phyloP scores from a whole-genome alignment of 92 coral and sea anemone species.

The Montipora capitata region DNA sequence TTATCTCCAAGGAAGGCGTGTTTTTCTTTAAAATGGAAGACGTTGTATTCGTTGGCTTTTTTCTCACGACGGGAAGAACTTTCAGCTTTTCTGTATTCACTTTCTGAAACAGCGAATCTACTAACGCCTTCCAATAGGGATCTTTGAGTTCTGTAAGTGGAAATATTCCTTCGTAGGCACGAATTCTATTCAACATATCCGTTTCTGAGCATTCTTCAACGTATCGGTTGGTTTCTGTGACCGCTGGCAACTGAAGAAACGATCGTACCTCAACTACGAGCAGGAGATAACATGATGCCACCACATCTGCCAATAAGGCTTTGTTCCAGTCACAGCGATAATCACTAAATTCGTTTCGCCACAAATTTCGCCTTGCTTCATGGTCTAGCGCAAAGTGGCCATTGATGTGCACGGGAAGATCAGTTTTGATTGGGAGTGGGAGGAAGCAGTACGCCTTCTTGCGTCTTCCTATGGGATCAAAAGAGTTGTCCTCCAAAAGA shows the following conservation, averaged over 20 bases:
- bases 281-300: slow-evolving; percentile 77
- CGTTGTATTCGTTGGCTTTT: not conserved
- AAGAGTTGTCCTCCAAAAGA: slow-evolving; percentile 18
- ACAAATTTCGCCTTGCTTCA: slow-evolving; percentile 72
- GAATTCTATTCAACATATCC: slow-evolving; percentile 18
- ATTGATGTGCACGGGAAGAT: slow-evolving; percentile 87
- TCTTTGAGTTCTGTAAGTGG: slow-evolving; percentile 44
- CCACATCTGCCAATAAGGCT: slow-evolving; percentile 51
- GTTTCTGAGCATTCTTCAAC: not conserved
- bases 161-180: slow-evolving; percentile 51
- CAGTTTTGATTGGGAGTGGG: slow-evolving; percentile 84
- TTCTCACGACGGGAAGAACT: slow-evolving; percentile 63
- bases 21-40: no score
- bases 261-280: slow-evolving; percentile 50
- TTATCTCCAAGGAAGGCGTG: not conserved
- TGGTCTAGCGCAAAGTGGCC: slow-evolving; percentile 88
- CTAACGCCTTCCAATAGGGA: slow-evolving; percentile 72
- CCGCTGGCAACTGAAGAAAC: slow-evolving; percentile 17
- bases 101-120: slow-evolving; percentile 67
- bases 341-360: slow-evolving; percentile 76
- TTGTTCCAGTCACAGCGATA: slow-evolving; percentile 83
- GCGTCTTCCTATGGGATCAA: slow-evolving; percentile 7
- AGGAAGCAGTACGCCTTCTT: slow-evolving; percentile 75
- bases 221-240: not conserved
- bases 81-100: not conserved